Percentiles rank a stretch among this genome's conserved stretches.
phyloP scores from a whole-genome alignment of 2,797 vertebrate genomes.

The Margarornis squamiger region DNA sequence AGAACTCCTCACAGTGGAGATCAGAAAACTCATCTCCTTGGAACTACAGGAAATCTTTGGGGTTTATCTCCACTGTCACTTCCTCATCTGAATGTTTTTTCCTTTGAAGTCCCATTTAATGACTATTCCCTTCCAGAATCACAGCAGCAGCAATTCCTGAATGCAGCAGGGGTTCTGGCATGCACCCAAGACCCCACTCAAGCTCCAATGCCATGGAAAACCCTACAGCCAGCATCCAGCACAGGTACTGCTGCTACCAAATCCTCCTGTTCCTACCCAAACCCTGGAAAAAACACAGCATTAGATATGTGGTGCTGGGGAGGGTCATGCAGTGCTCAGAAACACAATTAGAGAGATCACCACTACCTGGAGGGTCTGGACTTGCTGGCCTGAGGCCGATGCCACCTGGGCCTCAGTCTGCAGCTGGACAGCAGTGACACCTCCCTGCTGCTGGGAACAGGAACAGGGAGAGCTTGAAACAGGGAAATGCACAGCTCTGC shows the following conservation, averaged over 20 bases:
- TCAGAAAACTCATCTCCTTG: neutral
- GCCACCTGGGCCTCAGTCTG: slow-evolving; percentile 95
- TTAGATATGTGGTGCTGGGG: slow-evolving; percentile 64
- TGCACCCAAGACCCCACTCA: neutral
- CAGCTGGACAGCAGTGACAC: slow-evolving; percentile 97
- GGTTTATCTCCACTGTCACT: neutral
- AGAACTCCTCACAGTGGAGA: neutral
- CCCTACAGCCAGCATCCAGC: neutral
- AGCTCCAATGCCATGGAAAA: neutral
- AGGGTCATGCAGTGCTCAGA: slow-evolving; percentile 79
- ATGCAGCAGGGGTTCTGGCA: neutral
- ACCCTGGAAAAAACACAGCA: slow-evolving; percentile 67
- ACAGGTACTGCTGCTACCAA: neutral
- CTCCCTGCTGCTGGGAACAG: slow-evolving; percentile 94
- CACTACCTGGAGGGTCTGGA: slow-evolving; percentile 99
- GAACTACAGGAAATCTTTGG: neutral
- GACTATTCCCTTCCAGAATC: neutral
- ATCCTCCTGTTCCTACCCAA: slow-evolving; percentile 35
- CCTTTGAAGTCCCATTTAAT: neutral
- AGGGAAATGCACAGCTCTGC: slow-evolving; percentile 66
- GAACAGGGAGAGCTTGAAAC: slow-evolving; percentile 82
- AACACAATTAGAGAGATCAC: slow-evolving; percentile 82
- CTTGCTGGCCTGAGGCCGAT: slow-evolving; percentile 97
- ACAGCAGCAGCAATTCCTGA: neutral
- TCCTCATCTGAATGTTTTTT: neutral